phyloP scores from a whole-genome alignment of 2,113 vertebrate species.

The Pelmatolapia mariae region DNA sequence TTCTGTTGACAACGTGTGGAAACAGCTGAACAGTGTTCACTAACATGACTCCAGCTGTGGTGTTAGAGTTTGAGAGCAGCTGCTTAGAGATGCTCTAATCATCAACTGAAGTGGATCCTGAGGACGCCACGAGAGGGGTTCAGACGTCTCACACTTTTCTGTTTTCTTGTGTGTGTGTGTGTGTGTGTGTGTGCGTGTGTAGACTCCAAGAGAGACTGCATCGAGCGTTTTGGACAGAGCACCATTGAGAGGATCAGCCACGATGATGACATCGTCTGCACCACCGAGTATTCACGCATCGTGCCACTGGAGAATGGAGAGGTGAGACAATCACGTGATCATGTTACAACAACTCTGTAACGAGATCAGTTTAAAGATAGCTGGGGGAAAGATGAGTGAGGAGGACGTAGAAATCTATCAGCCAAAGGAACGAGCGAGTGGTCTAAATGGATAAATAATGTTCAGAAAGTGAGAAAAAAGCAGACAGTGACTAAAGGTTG shows the following conservation, averaged over 20 bases:
- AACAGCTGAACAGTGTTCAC: background rate
- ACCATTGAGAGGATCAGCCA: constrained; percentile 81
- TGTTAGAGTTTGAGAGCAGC: background rate
- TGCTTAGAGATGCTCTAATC: background rate
- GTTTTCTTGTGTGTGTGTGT: background rate
- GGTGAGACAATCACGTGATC: constrained; percentile 57
- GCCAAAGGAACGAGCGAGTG: background rate
- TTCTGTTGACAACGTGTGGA: background rate
- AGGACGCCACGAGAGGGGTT: background rate
- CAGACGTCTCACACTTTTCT: background rate
- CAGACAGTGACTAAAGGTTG: background rate
- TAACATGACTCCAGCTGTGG: background rate
- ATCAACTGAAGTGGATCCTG: background rate
- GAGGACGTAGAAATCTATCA: background rate
- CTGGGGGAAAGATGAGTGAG: background rate
- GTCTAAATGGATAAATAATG: background rate
- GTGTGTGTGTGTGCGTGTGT: background rate
- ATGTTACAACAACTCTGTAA: background rate
- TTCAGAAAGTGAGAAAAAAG: background rate
- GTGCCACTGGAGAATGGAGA: constrained; percentile 96
- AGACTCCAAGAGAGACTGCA: constrained; percentile 94
- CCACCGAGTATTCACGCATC: constrained; percentile 89
- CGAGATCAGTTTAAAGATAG: background rate
- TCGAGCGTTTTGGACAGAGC: constrained; percentile 86
- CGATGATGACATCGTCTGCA: constrained; percentile 84